phyloP scores from a whole-genome alignment of 23 tunicate species.

The Styela plicata region DNA sequence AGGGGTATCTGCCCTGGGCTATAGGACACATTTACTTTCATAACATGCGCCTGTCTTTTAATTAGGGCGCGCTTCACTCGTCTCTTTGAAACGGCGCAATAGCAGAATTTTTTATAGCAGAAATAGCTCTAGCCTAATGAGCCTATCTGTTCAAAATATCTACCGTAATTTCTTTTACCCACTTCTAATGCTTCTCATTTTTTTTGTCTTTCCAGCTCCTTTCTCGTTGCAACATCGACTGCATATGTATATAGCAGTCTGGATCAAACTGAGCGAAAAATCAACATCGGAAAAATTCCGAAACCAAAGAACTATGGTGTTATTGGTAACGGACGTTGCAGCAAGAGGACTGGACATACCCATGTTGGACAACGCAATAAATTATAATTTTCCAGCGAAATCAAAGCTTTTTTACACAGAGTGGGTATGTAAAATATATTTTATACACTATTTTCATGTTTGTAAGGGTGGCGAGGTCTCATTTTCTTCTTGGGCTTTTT shows the following conservation, averaged over 20 bases:
- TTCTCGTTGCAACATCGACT: constrained; percentile 30
- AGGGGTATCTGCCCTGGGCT: no score
- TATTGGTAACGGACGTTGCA: constrained; percentile 94
- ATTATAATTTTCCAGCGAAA: constrained; percentile 79
- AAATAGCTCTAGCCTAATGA: no score
- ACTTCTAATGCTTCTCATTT: neutral
- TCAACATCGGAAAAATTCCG: constrained; percentile 79
- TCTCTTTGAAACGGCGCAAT: no score
- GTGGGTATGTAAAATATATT: no score
- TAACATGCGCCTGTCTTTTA: no score
- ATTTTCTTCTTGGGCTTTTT: no score
- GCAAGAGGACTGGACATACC: constrained; percentile 99
- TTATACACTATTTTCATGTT: no score
- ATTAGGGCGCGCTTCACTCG: no score
- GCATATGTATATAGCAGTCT: constrained; percentile 88
- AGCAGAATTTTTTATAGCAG: no score
- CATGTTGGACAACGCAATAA: constrained; percentile 92
- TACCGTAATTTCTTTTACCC: neutral
- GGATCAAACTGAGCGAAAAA: constrained; percentile 86
- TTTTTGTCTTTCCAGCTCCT: constrained; percentile 52
- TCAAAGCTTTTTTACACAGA: constrained; percentile 96
- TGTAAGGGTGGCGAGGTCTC: no score
- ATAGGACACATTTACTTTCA: no score
- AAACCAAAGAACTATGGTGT: constrained; percentile 46
- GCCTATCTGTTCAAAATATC: neutral